Conservation (phyloP, 2,113 vertebrate species). For the Toxotes jaculatrix region DNA sequence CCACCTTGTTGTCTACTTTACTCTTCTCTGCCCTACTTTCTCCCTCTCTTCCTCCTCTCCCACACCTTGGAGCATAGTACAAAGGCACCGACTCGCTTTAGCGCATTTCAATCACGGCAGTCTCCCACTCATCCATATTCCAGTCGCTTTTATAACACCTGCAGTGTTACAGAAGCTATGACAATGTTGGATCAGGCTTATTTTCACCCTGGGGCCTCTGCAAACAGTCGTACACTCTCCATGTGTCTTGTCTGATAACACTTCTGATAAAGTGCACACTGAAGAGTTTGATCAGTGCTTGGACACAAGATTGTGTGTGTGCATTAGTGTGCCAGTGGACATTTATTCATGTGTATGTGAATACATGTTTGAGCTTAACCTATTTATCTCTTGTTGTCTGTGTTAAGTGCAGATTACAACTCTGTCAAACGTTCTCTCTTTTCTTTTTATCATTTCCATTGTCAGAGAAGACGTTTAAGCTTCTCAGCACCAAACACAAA, state of each 20-base stretch:
- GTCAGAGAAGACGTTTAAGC: constrained; percentile 15
- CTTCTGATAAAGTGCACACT: not conserved
- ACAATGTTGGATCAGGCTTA: constrained; percentile 40
- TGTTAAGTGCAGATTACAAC: constrained; percentile 8
- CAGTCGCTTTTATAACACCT: constrained; percentile 46
- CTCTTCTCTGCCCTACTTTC: constrained; percentile 69
- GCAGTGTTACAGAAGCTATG: constrained; percentile 36
- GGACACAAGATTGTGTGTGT: constrained; percentile 17
- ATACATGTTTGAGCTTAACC: not conserved
- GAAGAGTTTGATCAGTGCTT: not conserved
- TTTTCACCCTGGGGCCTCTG: constrained; percentile 28
- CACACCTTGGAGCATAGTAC: constrained; percentile 51
- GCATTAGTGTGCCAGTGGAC: not conserved
- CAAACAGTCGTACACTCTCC: constrained; percentile 25
- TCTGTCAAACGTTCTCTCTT: not conserved
- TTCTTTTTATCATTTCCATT: not conserved
- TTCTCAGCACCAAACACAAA: constrained; percentile 26
- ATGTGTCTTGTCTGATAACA: constrained; percentile 42
- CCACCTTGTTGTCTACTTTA: constrained; percentile 60
- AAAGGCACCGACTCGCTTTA: constrained; percentile 56
- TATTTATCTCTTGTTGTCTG: constrained; percentile 8
- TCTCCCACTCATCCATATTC: constrained; percentile 72
- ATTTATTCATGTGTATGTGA: not conserved
- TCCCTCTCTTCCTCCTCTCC: constrained; percentile 24
- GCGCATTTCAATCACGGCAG: constrained; percentile 63